Percentiles rank a stretch among this genome's conserved stretches.
These are phyloP conservation scores for Pangasius djambal DNA, from an alignment of 2,797 vertebrate species.

Conservation along the genomic window DNA sequence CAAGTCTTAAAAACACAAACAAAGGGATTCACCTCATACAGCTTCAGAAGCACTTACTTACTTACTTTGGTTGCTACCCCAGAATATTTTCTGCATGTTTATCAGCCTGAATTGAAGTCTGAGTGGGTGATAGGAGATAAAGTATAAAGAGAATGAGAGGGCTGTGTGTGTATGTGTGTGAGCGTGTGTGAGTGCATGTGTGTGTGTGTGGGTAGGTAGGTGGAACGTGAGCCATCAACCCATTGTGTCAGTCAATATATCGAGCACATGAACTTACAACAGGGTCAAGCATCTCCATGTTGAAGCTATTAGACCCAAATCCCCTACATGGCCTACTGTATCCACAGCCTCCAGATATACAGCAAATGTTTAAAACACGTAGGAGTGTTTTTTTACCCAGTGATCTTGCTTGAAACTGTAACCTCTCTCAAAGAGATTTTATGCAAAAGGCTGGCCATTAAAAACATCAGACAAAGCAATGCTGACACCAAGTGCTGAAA, in stretches of 20 bases:
- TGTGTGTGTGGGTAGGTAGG: not conserved
- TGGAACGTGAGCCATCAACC: conserved; percentile 26
- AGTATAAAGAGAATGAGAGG: conserved; percentile 22
- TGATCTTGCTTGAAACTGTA: not conserved
- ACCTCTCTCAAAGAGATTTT: not conserved
- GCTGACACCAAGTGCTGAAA: conserved; percentile 56
- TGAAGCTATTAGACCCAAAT: conserved; percentile 12
- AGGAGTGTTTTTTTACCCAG: not conserved
- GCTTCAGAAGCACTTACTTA: not conserved
- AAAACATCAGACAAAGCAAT: conserved; percentile 23
- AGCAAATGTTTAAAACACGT: not conserved
- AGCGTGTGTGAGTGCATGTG: not conserved
- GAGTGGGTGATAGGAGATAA: conserved; percentile 17
- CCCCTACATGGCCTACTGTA: not conserved
- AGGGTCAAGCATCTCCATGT: conserved; percentile 9
- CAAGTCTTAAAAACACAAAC: not conserved
- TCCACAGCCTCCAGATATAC: not conserved
- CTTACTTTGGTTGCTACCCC: not conserved
- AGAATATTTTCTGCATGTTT: not conserved
- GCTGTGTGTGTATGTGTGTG: not conserved
- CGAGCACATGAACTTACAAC: conserved; percentile 29
- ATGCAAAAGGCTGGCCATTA: not conserved
- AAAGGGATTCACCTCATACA: not conserved
- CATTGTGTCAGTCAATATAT: conserved; percentile 28
- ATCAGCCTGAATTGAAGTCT: not conserved